Conservation (phyloP, 2,888 invertebrate species). For the Colostygia pectinataria region DNA sequence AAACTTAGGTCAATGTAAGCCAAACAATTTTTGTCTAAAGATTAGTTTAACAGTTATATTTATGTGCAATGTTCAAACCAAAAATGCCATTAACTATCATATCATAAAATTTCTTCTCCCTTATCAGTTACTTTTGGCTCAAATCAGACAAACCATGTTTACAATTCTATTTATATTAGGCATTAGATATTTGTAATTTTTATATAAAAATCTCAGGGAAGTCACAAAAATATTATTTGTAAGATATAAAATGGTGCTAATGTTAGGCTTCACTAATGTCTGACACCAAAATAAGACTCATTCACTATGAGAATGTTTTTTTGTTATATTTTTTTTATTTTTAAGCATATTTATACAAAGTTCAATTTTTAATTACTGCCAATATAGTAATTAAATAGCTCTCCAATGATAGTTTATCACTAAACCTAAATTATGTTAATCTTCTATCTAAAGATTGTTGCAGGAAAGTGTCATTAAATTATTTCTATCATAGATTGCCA, state of each 20-base stretch:
- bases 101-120: constrained; percentile 66
- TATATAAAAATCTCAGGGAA: constrained; percentile 80
- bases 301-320: constrained; percentile 77
- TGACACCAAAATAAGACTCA: constrained; percentile 82
- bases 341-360: constrained; percentile 79
- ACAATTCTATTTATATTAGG: constrained; percentile 78
- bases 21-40: constrained; percentile 66
- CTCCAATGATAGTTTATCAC: constrained; percentile 58
- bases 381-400: constrained; percentile 70
- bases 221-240: constrained; percentile 81
- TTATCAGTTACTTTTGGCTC: constrained; percentile 73
- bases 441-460: constrained; percentile 60
- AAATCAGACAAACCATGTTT: constrained; percentile 75
- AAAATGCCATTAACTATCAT: constrained; percentile 78
- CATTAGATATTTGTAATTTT: constrained; percentile 82
- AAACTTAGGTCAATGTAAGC: constrained; percentile 62
- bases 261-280: constrained; percentile 80
- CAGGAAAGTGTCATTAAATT: constrained; percentile 78
- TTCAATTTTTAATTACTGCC: constrained; percentile 78
- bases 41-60: constrained; percentile 65
- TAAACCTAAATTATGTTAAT: constrained; percentile 12
- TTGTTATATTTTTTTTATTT: constrained; percentile 79
- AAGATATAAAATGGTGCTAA: constrained; percentile 81
- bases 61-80: constrained; percentile 82
- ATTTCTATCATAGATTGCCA: constrained; percentile 78